These are phyloP conservation scores for Oxyura jamaicensis DNA, from an alignment of 2,113 vertebrate species.

Conservation along the genomic window DNA sequence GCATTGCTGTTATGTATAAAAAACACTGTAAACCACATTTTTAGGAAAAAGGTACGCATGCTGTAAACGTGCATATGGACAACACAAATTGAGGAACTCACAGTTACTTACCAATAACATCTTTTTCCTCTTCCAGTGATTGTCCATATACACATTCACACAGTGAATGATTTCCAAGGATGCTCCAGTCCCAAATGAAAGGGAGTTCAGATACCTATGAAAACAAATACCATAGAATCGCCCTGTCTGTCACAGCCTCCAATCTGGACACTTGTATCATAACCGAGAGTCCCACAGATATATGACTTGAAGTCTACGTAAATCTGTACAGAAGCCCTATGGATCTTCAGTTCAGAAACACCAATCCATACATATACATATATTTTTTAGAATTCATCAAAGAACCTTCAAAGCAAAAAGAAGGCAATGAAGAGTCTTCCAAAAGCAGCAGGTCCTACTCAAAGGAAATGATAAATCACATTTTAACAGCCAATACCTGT, in stretches of 20 bases:
- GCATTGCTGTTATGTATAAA: neutral
- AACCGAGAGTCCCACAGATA: neutral
- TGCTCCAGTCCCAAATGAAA: neutral
- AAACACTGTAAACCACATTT: neutral
- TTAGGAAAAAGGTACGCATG: neutral
- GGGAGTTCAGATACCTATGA: neutral
- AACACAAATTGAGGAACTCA: neutral
- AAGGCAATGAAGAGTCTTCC: neutral
- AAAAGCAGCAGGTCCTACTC: neutral
- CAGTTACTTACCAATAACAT: neutral
- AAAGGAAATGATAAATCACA: neutral
- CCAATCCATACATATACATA: neutral
- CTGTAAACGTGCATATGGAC: neutral
- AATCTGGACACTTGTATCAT: neutral
- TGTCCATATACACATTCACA: neutral
- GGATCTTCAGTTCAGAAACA: neutral
- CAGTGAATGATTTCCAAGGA: neutral
- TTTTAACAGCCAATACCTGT: neutral
- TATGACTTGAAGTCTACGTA: neutral
- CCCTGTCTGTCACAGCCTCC: neutral
- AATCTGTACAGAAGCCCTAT: neutral
- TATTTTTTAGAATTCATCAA: neutral
- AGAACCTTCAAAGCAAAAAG: neutral
- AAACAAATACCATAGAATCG: neutral
- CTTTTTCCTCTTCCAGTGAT: neutral